Evolutionary conservation across 92 coral and sea anemone genomes (phyloP).

Genomic region (Parazoanthus atlanticus): DNA sequence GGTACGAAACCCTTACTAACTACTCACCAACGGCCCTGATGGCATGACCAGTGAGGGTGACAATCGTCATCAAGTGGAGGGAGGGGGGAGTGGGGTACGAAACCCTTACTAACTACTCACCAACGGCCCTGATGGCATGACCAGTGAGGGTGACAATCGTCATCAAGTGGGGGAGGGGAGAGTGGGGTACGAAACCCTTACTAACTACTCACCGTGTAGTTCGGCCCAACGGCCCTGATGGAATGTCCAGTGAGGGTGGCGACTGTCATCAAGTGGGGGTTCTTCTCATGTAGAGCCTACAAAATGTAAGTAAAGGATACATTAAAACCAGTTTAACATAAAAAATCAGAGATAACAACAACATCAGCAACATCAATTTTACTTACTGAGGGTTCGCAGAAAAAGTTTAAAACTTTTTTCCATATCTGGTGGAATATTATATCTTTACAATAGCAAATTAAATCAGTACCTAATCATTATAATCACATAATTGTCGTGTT

Average conservation of each 20-base stretch:
- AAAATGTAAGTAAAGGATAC: background rate
- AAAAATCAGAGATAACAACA: background rate
- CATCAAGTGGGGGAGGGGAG: slow-evolving; percentile 62
- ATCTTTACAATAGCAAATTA: no score
- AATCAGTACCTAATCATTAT: no score
- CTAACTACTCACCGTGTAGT: slow-evolving; percentile 70
- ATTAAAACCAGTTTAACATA: background rate
- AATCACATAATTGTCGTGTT: no score
- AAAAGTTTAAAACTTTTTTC: background rate
- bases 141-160: slow-evolving; percentile 96
- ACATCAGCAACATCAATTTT: no score
- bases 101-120: slow-evolving; percentile 45
- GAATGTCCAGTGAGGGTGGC: slow-evolving; percentile 98
- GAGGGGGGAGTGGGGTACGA: background rate
- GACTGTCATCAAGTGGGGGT: slow-evolving; percentile 85
- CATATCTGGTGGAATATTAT: no score
- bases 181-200: background rate
- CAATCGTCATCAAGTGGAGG: slow-evolving; percentile 84
- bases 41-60: slow-evolving; percentile 95
- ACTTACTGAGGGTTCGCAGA: background rate
- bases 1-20: no score
- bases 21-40: slow-evolving; percentile 82
- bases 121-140: slow-evolving; percentile 81
- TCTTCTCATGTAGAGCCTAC: slow-evolving; percentile 68
- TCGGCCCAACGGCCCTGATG: slow-evolving; percentile 77